These are phyloP conservation scores for Notamacropus eugenii DNA, from an alignment of 2,797 vertebrate species.

Conservation along the genomic window DNA sequence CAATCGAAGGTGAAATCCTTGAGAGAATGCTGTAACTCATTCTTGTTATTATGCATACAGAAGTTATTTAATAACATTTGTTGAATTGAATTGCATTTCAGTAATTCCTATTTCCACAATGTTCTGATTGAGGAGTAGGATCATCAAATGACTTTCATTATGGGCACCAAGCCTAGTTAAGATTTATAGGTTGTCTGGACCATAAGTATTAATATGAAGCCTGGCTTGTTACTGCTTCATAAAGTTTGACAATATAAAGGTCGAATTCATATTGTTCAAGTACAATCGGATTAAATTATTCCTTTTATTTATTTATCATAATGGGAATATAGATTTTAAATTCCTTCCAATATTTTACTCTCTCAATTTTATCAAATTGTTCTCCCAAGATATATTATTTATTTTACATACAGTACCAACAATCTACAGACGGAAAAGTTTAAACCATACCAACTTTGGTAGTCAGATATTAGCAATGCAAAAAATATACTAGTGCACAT, in stretches of 20 bases:
- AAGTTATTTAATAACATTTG: background rate
- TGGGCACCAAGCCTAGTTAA: background rate
- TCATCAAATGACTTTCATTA: background rate
- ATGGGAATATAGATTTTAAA: background rate
- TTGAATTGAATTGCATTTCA: background rate
- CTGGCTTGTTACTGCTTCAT: background rate
- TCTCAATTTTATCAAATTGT: background rate
- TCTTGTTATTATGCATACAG: background rate
- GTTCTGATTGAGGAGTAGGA: background rate
- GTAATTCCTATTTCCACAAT: background rate
- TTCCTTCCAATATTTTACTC: background rate
- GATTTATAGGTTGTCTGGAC: no score
- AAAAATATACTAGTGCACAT: background rate
- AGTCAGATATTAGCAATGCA: background rate
- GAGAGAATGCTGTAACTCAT: no score
- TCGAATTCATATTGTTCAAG: background rate
- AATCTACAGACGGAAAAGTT: background rate
- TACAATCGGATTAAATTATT: background rate
- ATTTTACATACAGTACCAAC: background rate
- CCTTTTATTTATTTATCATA: background rate
- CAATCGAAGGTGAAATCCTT: no score
- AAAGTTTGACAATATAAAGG: background rate
- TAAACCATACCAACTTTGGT: background rate
- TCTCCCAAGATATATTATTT: background rate
- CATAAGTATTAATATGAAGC: background rate